phyloP scores from a whole-genome alignment of 2,113 vertebrate genomes.

The Lota lota region DNA sequence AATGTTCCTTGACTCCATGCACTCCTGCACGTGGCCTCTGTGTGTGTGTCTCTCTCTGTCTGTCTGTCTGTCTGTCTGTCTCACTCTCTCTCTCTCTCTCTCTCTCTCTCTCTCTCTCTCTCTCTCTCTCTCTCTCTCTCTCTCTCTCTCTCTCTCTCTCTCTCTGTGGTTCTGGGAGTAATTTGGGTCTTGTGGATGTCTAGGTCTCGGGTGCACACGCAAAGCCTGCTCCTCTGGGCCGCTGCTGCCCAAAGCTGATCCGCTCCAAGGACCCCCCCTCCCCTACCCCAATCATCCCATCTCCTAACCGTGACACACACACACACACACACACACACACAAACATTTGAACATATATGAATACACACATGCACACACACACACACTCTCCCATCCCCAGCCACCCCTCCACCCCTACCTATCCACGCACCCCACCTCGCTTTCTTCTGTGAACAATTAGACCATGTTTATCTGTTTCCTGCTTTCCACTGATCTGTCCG shows the following conservation, averaged over 20 bases:
- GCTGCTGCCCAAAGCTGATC: background rate
- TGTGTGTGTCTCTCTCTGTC: too few species aligned
- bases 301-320: background rate
- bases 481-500: conserved; percentile 59
- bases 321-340: background rate
- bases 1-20: too few species aligned
- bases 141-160: background rate
- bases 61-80: too few species aligned
- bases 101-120: too few species aligned
- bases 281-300: background rate
- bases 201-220: conserved; percentile 18
- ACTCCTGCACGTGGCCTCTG: too few species aligned
- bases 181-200: conserved; percentile 7
- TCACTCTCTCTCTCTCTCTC: too few species aligned
- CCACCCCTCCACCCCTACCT: conserved; percentile 18
- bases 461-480: conserved; percentile 66
- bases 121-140: background rate
- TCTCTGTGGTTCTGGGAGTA: background rate
- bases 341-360: too few species aligned
- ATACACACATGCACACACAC: too few species aligned
- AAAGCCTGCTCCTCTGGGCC: conserved; percentile 5
- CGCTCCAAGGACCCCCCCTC: background rate
- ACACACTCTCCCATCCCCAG: conserved; percentile 7
- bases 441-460: conserved; percentile 68
- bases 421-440: conserved; percentile 13